Evolutionary conservation across 1,140 invertebrate species (phyloP), one percentile per base, ranked within the genome.

Genomic region (Trachymyrmex septentrionalis): DNA sequence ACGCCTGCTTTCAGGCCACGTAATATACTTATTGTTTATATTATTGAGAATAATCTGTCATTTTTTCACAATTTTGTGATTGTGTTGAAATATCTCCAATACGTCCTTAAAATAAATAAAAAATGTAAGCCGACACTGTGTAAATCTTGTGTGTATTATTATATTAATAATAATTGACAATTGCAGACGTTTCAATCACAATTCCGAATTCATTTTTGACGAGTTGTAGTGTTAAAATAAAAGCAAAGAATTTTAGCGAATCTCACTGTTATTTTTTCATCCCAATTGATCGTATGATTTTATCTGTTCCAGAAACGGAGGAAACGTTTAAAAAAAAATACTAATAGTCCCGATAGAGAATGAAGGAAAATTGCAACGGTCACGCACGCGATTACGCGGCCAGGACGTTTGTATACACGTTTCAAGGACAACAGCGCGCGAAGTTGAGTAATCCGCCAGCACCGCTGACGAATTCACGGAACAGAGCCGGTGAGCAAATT

Each of bases 261-360:
- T 0, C 34, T 16, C 27, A 16, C 16, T 6, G 27, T 50, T 78
- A n/a, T 48, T 50, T 53, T 24, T 9, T 44, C 21, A 19, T 7
- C 19, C 7, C 34, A 9, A 38, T 0, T 7, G 61, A 77, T 9
- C 6, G 14, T 3, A 38, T 21, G 27, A 78, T 55, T n/a, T 55
- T 38, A 55, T 38, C 48, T 12, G 30, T 9, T 38, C 9, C 27
- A 19, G 53, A 27, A 14, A n/a, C 6, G 21, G 12, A 80, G 63
- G 63, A 80, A 69, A 0, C 27, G 12, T 69, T 61, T 38, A 55
- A 67, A 80, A 67, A 67, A 67, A 24, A 44, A 67, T 44, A 67
- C 30, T 3, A 6, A 77, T n/a, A 38, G n/a, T 2, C 10, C 30
- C 19, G 24, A 55, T 24, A 55, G 9, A 9, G 2, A 72, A 27